Evolutionary conservation across 2,797 vertebrate genomes (phyloP).

Genomic region (Megalops cyprinoides): DNA sequence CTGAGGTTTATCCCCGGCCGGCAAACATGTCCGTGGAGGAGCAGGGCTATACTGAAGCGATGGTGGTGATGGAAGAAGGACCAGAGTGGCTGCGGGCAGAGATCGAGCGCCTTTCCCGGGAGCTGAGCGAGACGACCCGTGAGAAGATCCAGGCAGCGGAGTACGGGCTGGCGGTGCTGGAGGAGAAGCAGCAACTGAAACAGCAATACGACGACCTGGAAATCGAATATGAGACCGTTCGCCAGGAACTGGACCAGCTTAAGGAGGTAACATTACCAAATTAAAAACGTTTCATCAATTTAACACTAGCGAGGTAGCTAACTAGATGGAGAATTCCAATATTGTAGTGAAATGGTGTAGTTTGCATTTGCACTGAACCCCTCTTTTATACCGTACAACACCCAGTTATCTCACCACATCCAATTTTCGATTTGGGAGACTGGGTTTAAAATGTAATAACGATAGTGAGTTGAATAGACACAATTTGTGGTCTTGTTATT

Average conservation of each 20-base stretch:
- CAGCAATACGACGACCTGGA: constrained; percentile 92
- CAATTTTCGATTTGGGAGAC: too few species aligned
- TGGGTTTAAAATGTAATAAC: too few species aligned
- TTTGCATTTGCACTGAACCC: neutral
- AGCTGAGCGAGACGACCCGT: constrained; percentile 89
- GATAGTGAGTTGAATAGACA: too few species aligned
- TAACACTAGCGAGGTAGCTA: neutral
- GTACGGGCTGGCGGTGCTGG: constrained; percentile 93
- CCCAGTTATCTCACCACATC: neutral
- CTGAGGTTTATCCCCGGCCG: constrained; percentile 21
- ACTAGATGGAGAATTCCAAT: neutral
- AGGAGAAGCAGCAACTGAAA: constrained; percentile 95
- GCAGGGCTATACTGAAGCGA: constrained; percentile 80
- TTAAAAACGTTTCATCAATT: neutral
- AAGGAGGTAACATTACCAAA: constrained; percentile 79
- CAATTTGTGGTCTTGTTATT: too few species aligned
- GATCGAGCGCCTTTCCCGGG: constrained; percentile 84
- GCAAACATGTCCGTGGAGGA: constrained; percentile 83
- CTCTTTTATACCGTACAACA: neutral
- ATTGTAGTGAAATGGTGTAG: neutral
- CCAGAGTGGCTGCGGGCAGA: constrained; percentile 87
- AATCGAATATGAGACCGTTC: constrained; percentile 86
- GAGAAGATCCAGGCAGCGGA: constrained; percentile 98
- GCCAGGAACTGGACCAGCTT: constrained; percentile 90
- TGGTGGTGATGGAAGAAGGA: constrained; percentile 83